Conservation (phyloP, 1,140 invertebrate species). For the Theocolax elegans region DNA sequence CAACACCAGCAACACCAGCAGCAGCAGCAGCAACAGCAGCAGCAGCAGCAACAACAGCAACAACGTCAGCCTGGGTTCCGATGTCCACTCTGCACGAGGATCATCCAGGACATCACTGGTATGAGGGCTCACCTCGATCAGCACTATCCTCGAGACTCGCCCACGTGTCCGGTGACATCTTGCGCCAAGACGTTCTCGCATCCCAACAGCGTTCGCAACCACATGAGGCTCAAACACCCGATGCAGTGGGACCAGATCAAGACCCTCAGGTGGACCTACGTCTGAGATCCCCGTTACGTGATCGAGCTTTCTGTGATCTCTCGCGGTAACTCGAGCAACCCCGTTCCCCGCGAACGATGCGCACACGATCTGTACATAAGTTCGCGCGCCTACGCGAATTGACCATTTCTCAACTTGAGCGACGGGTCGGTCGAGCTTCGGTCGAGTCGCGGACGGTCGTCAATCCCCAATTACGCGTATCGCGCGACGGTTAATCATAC, state of each 20-base stretch:
- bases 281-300: conserved; percentile 48
- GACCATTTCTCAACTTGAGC: too few relatives aligned
- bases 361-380: too few relatives aligned
- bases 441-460: too few relatives aligned
- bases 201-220: conserved; percentile 85
- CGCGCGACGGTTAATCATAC: too few relatives aligned
- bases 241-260: conserved; percentile 84
- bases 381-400: too few relatives aligned
- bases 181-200: conserved; percentile 81
- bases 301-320: conserved; percentile 14
- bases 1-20: conserved; percentile 46
- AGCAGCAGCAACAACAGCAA: conserved; percentile 49
- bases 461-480: too few relatives aligned
- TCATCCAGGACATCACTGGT: conserved; percentile 72
- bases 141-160: conserved; percentile 84
- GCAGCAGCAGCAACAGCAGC: conserved; percentile 56
- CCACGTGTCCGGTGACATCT: conserved; percentile 78
- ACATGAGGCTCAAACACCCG: conserved; percentile 84
- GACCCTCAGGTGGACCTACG: conserved; percentile 78
- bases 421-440: too few relatives aligned
- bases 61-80: conserved; percentile 53
- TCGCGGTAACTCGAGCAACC: too few relatives aligned
- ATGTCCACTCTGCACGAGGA: conserved; percentile 78
- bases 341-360: too few relatives aligned
- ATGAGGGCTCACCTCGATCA: conserved; percentile 80